phyloP scores from a whole-genome alignment of 2,888 invertebrate genomes.

The Ryuthela nishihirai region DNA sequence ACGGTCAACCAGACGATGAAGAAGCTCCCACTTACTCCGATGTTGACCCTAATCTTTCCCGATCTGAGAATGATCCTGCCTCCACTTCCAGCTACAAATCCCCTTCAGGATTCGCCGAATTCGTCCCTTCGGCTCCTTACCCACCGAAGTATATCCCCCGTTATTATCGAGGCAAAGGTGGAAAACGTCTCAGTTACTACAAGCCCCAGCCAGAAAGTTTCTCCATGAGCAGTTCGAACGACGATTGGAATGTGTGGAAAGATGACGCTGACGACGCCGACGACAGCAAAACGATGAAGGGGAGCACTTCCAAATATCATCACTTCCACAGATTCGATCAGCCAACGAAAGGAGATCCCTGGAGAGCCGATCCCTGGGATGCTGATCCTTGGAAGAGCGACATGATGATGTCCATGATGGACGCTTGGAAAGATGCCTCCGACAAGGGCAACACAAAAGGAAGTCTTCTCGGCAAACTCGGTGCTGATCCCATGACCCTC shows the following conservation, averaged over 20 bases:
- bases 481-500: conserved; percentile 9
- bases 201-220: not conserved
- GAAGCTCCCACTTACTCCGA: too few species aligned
- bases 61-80: too few species aligned
- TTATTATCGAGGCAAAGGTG: not conserved
- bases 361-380: conserved; percentile 18
- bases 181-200: not conserved
- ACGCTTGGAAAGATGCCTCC: not conserved
- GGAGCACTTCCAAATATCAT: not conserved
- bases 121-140: too few species aligned
- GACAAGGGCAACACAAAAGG: not conserved
- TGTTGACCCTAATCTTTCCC: too few species aligned
- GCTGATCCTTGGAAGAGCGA: conserved; percentile 11
- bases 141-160: not conserved
- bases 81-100: too few species aligned
- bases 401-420: conserved; percentile 13
- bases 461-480: conserved; percentile 5
- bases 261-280: conserved; percentile 7
- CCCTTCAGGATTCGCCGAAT: too few species aligned
- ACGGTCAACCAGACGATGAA: too few species aligned
- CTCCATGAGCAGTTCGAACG: conserved; percentile 15
- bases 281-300: conserved; percentile 5
- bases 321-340: conserved; percentile 10
- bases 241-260: conserved; percentile 33
- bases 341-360: not conserved